phyloP scores from a whole-genome alignment of 2,113 vertebrate genomes.

The Leucosticte australis region DNA sequence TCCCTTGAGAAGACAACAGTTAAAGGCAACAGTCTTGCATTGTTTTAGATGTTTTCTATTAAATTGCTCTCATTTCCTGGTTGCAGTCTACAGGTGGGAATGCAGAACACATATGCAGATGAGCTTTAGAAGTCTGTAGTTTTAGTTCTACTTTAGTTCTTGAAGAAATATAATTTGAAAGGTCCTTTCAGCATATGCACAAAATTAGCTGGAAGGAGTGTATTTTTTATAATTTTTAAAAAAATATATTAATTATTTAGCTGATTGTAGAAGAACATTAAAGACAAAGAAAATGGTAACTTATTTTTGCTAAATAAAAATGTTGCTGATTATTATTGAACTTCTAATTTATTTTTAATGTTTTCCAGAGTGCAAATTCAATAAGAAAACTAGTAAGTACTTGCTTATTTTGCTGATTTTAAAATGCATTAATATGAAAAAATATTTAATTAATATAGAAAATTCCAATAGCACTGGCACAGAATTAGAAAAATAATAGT shows the following conservation, averaged over 20 bases:
- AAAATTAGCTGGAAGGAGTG: neutral
- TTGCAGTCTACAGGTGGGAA: neutral
- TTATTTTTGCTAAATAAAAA: neutral
- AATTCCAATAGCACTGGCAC: neutral
- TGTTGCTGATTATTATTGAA: neutral
- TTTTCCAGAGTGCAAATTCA: conserved; percentile 90
- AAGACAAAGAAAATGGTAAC: neutral
- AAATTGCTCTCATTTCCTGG: neutral
- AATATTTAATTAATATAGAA: neutral
- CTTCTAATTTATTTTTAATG: conserved; percentile 19
- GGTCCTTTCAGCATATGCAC: neutral
- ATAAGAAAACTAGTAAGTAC: conserved; percentile 89
- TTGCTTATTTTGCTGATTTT: neutral
- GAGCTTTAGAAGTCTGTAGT: neutral
- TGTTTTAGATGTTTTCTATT: neutral
- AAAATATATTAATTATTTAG: neutral
- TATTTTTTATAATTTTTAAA: neutral
- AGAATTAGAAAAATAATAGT: neutral
- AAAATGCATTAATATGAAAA: neutral
- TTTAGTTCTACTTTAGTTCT: neutral
- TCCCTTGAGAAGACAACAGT: neutral
- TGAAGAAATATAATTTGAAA: neutral
- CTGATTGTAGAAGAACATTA: neutral
- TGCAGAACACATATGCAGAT: neutral
- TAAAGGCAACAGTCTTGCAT: neutral